Evolutionary conservation across 2,113 vertebrate genomes (phyloP).

Genomic region (Polyodon spathula): DNA sequence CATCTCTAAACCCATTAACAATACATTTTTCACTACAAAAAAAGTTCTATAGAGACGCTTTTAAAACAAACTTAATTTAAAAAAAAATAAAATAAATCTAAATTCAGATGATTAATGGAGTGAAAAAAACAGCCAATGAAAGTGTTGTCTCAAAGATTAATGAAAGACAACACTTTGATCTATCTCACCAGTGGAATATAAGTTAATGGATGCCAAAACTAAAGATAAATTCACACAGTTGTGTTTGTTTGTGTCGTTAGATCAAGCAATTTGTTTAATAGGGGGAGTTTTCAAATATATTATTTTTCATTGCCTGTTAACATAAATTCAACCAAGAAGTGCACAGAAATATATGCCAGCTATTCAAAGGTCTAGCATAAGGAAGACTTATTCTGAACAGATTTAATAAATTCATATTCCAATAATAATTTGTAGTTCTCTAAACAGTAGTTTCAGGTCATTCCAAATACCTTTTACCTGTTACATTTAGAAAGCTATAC

Average conservation of each 20-base stretch:
- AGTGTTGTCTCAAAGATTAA: slow-evolving; percentile 23
- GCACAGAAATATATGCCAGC: slow-evolving; percentile 7
- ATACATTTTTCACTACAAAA: too few species aligned
- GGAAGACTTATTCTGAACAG: too few species aligned
- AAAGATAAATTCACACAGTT: slow-evolving; percentile 50
- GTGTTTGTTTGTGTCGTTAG: slow-evolving; percentile 48
- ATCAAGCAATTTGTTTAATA: slow-evolving; percentile 26
- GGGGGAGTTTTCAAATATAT: slow-evolving; percentile 30
- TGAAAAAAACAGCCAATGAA: too few species aligned
- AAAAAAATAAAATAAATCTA: background rate
- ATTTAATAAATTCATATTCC: too few species aligned
- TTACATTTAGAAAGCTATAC: too few species aligned
- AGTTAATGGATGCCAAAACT: slow-evolving; percentile 49
- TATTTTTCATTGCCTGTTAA: slow-evolving; percentile 20
- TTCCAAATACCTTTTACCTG: too few species aligned
- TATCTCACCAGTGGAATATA: slow-evolving; percentile 51
- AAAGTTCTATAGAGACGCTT: too few species aligned
- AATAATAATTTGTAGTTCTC: too few species aligned
- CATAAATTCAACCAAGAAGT: background rate
- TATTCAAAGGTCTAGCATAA: too few species aligned
- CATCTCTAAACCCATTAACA: too few species aligned
- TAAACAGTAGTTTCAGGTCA: too few species aligned
- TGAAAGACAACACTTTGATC: slow-evolving; percentile 49
- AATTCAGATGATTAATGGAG: slow-evolving; percentile 21
- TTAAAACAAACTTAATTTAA: too few species aligned